Base-by-base conservation (phyloP, 2,888 invertebrate species). In the Idaea biselata region DNA sequence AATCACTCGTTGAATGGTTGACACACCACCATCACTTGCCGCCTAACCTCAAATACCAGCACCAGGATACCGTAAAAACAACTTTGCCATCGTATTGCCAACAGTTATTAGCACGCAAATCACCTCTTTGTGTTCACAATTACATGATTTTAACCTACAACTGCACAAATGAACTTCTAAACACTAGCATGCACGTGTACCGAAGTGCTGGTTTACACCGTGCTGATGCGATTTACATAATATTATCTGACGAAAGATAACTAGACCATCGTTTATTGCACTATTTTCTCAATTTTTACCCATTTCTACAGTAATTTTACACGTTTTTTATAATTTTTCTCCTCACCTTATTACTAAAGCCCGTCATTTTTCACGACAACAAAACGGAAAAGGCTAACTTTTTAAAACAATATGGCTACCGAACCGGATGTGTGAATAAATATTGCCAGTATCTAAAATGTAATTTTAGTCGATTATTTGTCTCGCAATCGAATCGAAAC, bases 331-430 rank as follows among this genome's bases (percentile, higher is more conserved):
- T 68, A 70, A 68, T 75, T 83, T 84, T 82, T 82, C 77, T 75
- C 66, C 91, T 91, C 93, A 96, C 96, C 95, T 96, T 96, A 92
- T 95, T 95, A 89, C 95, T 95, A 94, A 96, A 96, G 91, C 96
- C 96, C 94, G 96, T 95, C 96, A 96, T 96, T 94, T 70, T 95
- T 91, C 87, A 86, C 94, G 93, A 93, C 94, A 93, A 94, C 93
- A 92, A 93, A 94, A 93, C 94, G 94, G 94, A 95, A 95, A 95
- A 95, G 95, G 81, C 76, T 80, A 77, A 73, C 68, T 88, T 86
- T 86, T 87, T 84, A 80, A 84, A 82, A 75, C 83, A 92, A 87
- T 79, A 93, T 93, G 93, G 92, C 90, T 70, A 88, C 92, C 93
- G 91, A 91, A 91, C 92, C 93, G 91, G 91, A 92, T 44, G 77